These are phyloP conservation scores for Saccopteryx leptura DNA, from an alignment of 2,113 vertebrate genomes.

Conservation along the genomic window DNA sequence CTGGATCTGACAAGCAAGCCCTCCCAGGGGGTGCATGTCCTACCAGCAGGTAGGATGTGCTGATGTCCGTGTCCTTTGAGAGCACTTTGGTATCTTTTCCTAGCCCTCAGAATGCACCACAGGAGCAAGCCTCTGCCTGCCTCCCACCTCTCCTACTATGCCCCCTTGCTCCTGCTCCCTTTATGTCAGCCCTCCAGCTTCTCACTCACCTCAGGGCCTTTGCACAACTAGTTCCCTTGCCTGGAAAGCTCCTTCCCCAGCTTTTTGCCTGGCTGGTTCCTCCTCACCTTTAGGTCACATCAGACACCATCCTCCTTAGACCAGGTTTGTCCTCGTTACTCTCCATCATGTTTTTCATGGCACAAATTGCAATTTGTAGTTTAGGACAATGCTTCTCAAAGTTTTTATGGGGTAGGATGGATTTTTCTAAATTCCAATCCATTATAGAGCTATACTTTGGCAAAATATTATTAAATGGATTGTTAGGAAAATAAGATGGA, in stretches of 20 bases:
- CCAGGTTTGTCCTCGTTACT: background rate
- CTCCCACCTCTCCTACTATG: background rate
- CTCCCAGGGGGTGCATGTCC: background rate
- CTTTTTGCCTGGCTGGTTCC: background rate
- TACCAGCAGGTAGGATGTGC: background rate
- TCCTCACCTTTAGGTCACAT: background rate
- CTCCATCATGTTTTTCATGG: background rate
- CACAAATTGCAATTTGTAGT: background rate
- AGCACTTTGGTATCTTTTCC: background rate
- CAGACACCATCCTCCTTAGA: background rate
- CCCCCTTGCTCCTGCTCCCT: background rate
- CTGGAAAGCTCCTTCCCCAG: background rate
- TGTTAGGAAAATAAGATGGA: background rate
- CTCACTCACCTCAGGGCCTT: background rate
- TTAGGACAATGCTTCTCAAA: background rate
- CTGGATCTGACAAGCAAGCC: background rate
- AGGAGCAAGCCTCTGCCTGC: background rate
- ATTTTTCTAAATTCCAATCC: background rate
- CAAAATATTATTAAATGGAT: background rate
- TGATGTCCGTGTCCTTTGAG: rapidly evolving
- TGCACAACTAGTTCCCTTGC: background rate
- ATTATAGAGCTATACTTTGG: background rate
- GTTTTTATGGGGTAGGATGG: background rate
- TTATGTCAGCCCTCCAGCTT: background rate
- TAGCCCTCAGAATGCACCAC: background rate